Evolutionary conservation across 1,140 invertebrate genomes (phyloP).

Genomic region (Epicauta chinensis): DNA sequence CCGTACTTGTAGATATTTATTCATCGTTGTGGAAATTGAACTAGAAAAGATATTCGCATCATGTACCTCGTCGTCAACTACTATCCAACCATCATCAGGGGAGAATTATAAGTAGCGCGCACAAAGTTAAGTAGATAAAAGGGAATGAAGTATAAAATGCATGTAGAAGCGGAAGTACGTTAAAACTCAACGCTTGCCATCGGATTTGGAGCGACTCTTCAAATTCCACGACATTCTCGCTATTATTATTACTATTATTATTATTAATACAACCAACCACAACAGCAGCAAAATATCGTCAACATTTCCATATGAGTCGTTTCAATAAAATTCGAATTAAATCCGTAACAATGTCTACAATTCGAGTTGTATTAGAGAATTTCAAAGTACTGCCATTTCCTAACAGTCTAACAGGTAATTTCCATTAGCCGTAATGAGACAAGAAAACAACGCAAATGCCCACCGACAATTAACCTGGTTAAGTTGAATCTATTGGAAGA

Average conservation of each 20-base stretch:
- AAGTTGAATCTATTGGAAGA: slow-evolving; percentile 5
- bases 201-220: slow-evolving; percentile 15
- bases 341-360: no score
- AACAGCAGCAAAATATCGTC: no score
- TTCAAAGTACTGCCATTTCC: background rate
- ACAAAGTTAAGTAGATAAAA: slow-evolving; percentile 17
- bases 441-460: slow-evolving; percentile 2
- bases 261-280: no score
- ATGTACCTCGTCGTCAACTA: no score
- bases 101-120: slow-evolving; percentile 10
- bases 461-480: slow-evolving; percentile 17
- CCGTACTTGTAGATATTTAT: no score
- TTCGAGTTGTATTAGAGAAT: background rate
- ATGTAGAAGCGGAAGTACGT: slow-evolving; percentile 17
- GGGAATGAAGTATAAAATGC: slow-evolving; percentile 19
- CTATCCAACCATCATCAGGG: no score
- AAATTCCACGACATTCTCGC: slow-evolving; percentile 11
- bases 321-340: no score
- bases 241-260: no score
- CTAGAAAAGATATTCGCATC: no score
- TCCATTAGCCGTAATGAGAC: slow-evolving; percentile 12
- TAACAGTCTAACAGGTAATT: slow-evolving; percentile 10
- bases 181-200: slow-evolving; percentile 16
- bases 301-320: no score
- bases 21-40: no score